These are phyloP conservation scores for Phaedon cochleariae DNA, from an alignment of 2,888 invertebrate species.

Conservation along the genomic window DNA sequence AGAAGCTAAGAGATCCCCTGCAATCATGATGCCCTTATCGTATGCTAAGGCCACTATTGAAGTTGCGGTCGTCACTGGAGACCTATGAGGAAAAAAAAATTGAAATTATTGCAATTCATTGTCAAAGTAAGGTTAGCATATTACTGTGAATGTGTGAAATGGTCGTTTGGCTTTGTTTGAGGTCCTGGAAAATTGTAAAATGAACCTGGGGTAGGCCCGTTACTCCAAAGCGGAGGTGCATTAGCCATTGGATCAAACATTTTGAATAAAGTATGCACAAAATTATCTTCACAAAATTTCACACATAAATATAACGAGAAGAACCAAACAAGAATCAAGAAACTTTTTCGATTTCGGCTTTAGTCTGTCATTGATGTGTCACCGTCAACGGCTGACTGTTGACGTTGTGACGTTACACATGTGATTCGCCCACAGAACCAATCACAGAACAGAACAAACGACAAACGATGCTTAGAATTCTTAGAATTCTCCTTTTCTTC, in stretches of 20 bases:
- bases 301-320: no score
- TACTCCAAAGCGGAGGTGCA: constrained; percentile 75
- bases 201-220: constrained; percentile 81
- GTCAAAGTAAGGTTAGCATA: constrained; percentile 58
- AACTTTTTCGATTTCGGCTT: no score
- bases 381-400: no score
- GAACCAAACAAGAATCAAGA: no score
- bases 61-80: constrained; percentile 90
- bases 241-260: constrained; percentile 40
- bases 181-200: constrained; percentile 78
- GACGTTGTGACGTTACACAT: no score
- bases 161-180: constrained; percentile 57
- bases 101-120: constrained; percentile 34
- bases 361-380: no score
- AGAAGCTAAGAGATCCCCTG: constrained; percentile 92
- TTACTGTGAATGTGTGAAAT: constrained; percentile 71
- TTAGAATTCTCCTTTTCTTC: no score
- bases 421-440: no score
- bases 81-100: constrained; percentile 54
- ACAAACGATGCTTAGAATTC: no score
- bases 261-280: no score
- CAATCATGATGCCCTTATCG: constrained; percentile 88
- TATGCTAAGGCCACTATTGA: constrained; percentile 90
- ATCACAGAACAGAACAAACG: no score
- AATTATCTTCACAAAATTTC: no score